These are phyloP conservation scores for Manis crassicaudata DNA, from an alignment of 2,797 vertebrate genomes.

Conservation along the genomic window DNA sequence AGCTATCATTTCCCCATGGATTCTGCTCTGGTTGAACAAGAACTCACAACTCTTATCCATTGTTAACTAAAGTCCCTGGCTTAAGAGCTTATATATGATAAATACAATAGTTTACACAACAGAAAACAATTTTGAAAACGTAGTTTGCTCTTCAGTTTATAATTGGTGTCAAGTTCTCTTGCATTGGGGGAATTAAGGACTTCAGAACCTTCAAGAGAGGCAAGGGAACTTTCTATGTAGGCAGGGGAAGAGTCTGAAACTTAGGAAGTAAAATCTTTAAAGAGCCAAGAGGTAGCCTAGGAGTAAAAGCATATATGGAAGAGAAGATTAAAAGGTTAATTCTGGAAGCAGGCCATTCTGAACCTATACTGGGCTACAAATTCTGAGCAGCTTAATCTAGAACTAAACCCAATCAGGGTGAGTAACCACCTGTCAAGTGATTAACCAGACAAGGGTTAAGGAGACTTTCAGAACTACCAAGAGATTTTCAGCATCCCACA, in stretches of 20 bases:
- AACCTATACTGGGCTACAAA: neutral
- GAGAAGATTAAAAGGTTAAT: neutral
- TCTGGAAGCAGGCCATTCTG: neutral
- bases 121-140: conserved; percentile 39
- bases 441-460: neutral
- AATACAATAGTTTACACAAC: neutral
- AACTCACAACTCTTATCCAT: neutral
- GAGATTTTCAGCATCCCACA: neutral
- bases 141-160: neutral
- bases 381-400: neutral
- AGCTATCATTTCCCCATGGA: neutral
- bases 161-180: neutral
- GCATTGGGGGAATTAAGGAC: neutral
- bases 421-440: neutral
- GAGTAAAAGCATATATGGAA: neutral
- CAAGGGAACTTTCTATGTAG: neutral
- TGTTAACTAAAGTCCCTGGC: neutral
- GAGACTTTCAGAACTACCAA: neutral
- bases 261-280: neutral
- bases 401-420: neutral
- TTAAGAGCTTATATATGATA: neutral
- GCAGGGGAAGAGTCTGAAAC: neutral
- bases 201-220: neutral
- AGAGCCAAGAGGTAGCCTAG: neutral
- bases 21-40: neutral